Evolutionary conservation across 2,797 vertebrate genomes (phyloP).

Genomic region (Crax fasciolata): DNA sequence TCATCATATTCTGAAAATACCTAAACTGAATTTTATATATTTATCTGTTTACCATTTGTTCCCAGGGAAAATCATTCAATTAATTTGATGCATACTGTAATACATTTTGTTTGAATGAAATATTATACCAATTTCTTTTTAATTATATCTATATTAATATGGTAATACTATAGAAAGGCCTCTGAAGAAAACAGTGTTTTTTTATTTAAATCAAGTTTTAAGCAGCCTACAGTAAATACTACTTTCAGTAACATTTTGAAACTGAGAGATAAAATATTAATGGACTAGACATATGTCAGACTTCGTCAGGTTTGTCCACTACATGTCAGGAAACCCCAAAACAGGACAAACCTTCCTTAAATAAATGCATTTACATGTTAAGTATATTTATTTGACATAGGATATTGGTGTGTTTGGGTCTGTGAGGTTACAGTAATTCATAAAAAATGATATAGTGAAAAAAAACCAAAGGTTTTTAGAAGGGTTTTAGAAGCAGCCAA

Average conservation of each 20-base stretch:
- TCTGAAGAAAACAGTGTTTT: background rate
- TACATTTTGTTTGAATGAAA: background rate
- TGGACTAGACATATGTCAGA: fast-evolving
- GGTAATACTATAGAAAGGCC: background rate
- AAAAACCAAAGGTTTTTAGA: background rate
- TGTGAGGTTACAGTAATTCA: background rate
- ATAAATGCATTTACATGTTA: background rate
- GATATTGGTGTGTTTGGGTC: background rate
- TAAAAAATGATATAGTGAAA: background rate
- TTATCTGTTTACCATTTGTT: background rate
- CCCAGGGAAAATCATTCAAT: background rate
- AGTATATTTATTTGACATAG: background rate
- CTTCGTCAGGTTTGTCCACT: background rate
- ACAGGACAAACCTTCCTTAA: background rate
- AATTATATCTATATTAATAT: background rate
- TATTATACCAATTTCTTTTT: background rate
- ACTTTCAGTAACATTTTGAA: background rate
- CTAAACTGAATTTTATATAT: background rate
- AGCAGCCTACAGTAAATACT: background rate
- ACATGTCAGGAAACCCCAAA: background rate
- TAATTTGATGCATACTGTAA: background rate
- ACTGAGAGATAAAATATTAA: background rate
- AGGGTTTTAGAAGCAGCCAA: background rate
- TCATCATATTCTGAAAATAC: background rate
- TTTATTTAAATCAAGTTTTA: background rate